phyloP scores from a whole-genome alignment of 37 sponge, comb jelly and placozoan species.

The Geodia barretti region DNA sequence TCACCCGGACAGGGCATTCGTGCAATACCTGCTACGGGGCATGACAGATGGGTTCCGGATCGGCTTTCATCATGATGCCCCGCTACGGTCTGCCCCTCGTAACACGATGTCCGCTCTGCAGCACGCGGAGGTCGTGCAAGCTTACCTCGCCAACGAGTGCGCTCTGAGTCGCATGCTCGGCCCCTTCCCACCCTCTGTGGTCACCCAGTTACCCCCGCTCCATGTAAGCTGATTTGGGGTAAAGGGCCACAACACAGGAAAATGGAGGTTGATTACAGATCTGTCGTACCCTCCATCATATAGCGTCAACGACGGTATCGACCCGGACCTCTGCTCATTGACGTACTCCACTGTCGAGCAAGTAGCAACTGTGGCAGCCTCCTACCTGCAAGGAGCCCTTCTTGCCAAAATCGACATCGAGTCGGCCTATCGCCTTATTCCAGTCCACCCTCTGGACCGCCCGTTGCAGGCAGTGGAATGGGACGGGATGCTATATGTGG shows the following conservation, averaged over 20 bases:
- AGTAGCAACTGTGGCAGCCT: not conserved
- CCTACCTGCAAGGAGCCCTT: not conserved
- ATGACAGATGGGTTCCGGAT: not conserved
- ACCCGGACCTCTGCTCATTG: constrained; percentile 11
- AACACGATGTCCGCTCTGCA: not conserved
- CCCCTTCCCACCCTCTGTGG: not conserved
- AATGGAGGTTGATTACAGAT: constrained; percentile 17
- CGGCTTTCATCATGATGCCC: not conserved
- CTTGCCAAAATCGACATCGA: constrained; percentile 13
- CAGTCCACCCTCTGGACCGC: constrained; percentile 23
- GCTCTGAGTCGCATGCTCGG: not conserved
- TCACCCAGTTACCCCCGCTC: not conserved
- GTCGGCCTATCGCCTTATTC: constrained; percentile 10
- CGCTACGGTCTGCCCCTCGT: not conserved
- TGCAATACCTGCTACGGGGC: not conserved
- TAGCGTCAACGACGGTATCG: constrained; percentile 33
- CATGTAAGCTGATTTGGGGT: constrained; percentile 8
- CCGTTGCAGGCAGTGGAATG: constrained; percentile 11
- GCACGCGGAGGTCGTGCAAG: constrained; percentile 12
- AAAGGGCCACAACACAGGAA: constrained; percentile 12
- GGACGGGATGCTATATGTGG: not conserved
- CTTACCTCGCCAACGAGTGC: not conserved
- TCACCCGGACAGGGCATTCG: constrained; percentile 7
- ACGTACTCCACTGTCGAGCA: not conserved
- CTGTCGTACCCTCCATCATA: not conserved